Percentiles rank a stretch among this genome's conserved stretches.
phyloP scores from a whole-genome alignment of 2,797 vertebrate genomes.

The Pangasius djambal region DNA sequence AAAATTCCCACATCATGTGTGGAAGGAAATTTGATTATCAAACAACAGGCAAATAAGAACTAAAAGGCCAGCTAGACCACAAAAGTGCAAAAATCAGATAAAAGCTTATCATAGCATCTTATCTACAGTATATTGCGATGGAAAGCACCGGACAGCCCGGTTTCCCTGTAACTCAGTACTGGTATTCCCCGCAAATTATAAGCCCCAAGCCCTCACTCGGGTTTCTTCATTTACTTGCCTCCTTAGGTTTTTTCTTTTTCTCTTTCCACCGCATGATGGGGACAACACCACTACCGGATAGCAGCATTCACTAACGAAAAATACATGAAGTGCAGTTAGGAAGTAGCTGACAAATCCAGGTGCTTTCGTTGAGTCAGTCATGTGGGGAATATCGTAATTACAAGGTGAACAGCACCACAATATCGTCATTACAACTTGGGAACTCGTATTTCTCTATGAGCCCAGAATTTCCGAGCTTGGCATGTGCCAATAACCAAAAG shows the following conservation, averaged over 20 bases:
- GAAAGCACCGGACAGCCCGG: constrained; percentile 25
- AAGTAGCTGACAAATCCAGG: constrained; percentile 14
- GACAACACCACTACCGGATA: neutral
- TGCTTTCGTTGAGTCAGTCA: constrained; percentile 15
- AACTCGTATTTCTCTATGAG: neutral
- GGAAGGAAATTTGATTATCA: constrained; percentile 7
- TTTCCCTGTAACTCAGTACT: neutral
- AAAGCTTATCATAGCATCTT: neutral
- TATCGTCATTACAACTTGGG: neutral
- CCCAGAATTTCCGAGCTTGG: neutral
- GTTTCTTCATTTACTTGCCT: neutral
- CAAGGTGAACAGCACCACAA: neutral
- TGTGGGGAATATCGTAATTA: neutral
- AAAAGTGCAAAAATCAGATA: neutral
- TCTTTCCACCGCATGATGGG: neutral
- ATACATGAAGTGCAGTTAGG: constrained; percentile 13
- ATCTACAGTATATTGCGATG: neutral
- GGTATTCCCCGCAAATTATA: neutral
- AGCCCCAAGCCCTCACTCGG: neutral
- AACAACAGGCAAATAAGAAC: constrained; percentile 13
- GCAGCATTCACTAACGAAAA: neutral
- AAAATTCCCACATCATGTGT: neutral
- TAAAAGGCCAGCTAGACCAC: neutral
- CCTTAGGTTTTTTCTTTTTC: neutral
- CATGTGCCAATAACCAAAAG: neutral